Evolutionary conservation across 1,140 invertebrate genomes (phyloP).

Genomic region (honey bee (Apis mellifera)): DNA sequence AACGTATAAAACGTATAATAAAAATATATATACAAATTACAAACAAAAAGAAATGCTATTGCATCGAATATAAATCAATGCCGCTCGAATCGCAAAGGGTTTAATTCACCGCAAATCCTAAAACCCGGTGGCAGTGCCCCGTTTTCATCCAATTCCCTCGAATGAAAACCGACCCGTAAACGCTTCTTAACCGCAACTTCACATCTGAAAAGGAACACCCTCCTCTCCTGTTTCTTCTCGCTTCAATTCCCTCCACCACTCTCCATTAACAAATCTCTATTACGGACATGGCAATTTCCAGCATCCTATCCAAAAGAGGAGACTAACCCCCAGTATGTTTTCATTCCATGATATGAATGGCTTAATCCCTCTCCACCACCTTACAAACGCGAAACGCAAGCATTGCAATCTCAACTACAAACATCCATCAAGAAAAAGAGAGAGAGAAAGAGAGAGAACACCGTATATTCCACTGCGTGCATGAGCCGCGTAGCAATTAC

Average conservation of each 20-base stretch:
- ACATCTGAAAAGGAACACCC: slow-evolving; percentile 11
- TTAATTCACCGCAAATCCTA: background rate
- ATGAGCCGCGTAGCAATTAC: slow-evolving; percentile 40
- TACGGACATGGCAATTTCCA: background rate
- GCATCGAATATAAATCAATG: too few species aligned
- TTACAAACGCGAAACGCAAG: too few species aligned
- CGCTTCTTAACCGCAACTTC: background rate
- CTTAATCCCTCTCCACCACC: too few species aligned
- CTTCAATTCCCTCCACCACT: background rate
- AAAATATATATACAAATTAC: too few species aligned
- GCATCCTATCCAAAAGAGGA: background rate
- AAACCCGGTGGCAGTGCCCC: background rate
- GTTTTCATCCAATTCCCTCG: background rate
- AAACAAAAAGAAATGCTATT: too few species aligned
- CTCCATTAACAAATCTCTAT: background rate
- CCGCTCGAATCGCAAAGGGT: background rate
- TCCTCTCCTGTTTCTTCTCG: slow-evolving; percentile 11
- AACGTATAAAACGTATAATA: too few species aligned
- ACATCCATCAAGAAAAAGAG: too few species aligned
- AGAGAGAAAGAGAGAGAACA: background rate
- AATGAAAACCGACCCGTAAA: background rate
- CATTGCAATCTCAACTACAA: too few species aligned
- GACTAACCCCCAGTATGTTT: background rate
- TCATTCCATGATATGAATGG: background rate
- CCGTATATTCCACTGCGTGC: too few species aligned